phyloP scores from a whole-genome alignment of 2,797 vertebrate genomes.

The Luscinia megarhynchos region DNA sequence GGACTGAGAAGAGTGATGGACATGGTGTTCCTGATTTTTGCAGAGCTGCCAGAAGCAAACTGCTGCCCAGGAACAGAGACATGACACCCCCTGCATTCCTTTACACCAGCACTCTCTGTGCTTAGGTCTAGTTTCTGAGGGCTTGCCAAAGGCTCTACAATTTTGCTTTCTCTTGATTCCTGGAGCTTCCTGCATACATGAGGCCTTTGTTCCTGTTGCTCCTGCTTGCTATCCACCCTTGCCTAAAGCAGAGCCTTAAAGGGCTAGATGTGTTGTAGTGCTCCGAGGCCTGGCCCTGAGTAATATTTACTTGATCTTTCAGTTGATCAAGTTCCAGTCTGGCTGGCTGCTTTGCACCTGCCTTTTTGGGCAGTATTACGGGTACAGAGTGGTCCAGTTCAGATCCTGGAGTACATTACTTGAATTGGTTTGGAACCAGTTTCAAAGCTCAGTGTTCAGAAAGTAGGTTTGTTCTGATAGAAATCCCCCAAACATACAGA shows the following conservation, averaged over 20 bases:
- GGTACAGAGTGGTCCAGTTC: neutral
- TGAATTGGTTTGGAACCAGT: neutral
- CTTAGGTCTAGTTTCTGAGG: neutral
- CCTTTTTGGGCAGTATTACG: neutral
- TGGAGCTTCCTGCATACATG: neutral
- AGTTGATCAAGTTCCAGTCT: neutral
- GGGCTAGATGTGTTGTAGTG: neutral
- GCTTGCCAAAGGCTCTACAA: neutral
- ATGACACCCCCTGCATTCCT: neutral
- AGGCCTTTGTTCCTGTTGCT: neutral
- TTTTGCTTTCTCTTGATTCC: slow-evolving; percentile 5
- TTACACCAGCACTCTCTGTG: neutral
- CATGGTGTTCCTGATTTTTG: neutral
- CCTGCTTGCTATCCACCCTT: neutral
- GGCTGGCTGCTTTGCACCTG: neutral
- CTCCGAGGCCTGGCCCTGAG: neutral
- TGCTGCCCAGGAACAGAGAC: neutral
- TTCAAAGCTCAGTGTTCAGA: neutral
- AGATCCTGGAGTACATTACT: neutral
- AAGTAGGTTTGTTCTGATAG: neutral
- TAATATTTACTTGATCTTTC: neutral
- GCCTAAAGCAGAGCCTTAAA: neutral
- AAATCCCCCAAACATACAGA: neutral
- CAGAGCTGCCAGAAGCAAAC: neutral
- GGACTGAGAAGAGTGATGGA: neutral